These are phyloP conservation scores for Melanotaenia trifasciata DNA, from an alignment of 2,797 vertebrate species.

Conservation along the genomic window DNA sequence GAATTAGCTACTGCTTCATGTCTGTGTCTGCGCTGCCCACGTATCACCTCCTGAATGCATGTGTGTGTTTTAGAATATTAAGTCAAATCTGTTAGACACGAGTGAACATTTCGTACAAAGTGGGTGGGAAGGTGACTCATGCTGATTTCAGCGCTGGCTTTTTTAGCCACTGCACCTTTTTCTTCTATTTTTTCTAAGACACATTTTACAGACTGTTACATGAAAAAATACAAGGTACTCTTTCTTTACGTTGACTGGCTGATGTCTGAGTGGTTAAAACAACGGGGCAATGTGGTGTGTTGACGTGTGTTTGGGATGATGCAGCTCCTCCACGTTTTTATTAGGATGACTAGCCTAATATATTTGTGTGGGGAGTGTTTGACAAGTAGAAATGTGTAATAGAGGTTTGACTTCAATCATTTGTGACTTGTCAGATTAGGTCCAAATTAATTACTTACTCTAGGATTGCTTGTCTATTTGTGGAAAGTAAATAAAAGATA, in stretches of 20 bases:
- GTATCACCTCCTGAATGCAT: constrained; percentile 15
- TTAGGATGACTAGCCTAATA: neutral
- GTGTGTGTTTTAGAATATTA: constrained; percentile 16
- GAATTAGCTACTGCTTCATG: constrained; percentile 16
- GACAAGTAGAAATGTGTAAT: constrained; percentile 28
- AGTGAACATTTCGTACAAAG: constrained; percentile 51
- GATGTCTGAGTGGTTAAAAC: constrained; percentile 31
- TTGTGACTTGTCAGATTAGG: constrained; percentile 19
- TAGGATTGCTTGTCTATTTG: neutral
- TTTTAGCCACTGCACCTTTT: constrained; percentile 37
- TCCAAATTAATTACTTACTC: constrained; percentile 3
- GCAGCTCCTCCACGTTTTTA: constrained; percentile 33
- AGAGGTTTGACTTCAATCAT: constrained; percentile 27
- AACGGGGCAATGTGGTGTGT: constrained; percentile 31
- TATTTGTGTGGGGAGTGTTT: constrained; percentile 1
- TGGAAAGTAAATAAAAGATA: neutral
- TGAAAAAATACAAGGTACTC: neutral
- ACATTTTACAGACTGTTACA: constrained; percentile 17
- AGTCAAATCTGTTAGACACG: constrained; percentile 44
- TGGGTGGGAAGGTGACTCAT: constrained; percentile 73
- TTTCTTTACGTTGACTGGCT: constrained; percentile 2
- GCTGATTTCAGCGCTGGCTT: constrained; percentile 42
- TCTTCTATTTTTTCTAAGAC: constrained; percentile 18
- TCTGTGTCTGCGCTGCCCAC: constrained; percentile 13
- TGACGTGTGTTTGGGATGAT: constrained; percentile 34